A percentile compares a stretch with the other conserved stretches of the same genome.
Evolutionary conservation across 2,888 invertebrate species (phyloP).

Genomic region (Aphidoletes aphidimyza): DNA sequence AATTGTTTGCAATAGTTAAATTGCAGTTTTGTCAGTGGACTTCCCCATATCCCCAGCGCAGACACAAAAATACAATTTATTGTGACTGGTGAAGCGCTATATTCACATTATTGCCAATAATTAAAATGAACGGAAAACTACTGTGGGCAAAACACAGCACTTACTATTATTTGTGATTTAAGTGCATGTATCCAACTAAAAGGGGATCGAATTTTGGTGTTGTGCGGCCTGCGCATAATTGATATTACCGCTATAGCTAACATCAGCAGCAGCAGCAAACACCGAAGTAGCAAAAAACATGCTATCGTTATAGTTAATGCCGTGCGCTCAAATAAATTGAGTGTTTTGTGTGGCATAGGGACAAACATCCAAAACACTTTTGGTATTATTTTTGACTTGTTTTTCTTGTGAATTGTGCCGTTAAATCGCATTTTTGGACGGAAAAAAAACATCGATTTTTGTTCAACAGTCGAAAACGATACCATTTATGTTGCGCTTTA

Average conservation of each 20-base stretch:
- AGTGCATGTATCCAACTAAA: slow-evolving; percentile 11
- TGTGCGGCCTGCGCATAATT: slow-evolving; percentile 32
- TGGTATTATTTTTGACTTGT: background rate
- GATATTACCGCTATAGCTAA: background rate
- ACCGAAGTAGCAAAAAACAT: background rate
- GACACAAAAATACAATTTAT: background rate
- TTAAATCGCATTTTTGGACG: slow-evolving; percentile 2
- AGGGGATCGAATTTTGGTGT: background rate
- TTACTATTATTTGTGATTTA: slow-evolving; percentile 20
- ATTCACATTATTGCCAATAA: slow-evolving; percentile 12
- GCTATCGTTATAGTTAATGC: background rate
- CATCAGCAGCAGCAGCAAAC: background rate
- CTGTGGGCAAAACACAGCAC: background rate
- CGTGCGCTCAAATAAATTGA: background rate
- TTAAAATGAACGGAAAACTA: slow-evolving; percentile 43
- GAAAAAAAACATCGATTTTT: background rate
- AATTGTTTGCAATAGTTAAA: slow-evolving; percentile 14
- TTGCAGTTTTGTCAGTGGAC: background rate
- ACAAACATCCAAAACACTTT: background rate
- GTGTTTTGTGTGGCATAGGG: background rate
- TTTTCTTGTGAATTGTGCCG: background rate
- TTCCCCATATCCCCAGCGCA: background rate
- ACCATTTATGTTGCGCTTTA: background rate
- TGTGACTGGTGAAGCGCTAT: slow-evolving; percentile 9
- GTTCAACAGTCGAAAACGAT: background rate